These are phyloP conservation scores for Megamerina dolium DNA, from an alignment of 2,888 invertebrate genomes.

Conservation along the genomic window DNA sequence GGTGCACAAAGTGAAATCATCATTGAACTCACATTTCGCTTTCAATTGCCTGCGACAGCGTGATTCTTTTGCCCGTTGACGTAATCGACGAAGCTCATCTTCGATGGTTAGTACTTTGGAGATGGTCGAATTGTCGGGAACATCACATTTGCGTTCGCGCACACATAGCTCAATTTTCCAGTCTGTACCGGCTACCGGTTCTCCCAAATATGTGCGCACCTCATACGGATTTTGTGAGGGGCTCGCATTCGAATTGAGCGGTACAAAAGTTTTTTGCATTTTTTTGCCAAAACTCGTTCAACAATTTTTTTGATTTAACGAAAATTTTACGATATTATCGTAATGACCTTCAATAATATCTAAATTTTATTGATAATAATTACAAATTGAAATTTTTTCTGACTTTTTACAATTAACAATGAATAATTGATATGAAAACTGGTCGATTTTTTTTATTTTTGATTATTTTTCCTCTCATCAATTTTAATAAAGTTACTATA, in stretches of 20 bases:
- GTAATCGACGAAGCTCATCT: conserved; percentile 35
- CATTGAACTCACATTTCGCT: conserved; percentile 27
- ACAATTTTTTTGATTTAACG: no score
- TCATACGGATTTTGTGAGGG: conserved; percentile 39
- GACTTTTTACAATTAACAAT: no score
- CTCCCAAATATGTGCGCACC: conserved; percentile 39
- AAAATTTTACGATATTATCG: no score
- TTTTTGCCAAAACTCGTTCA: conserved; percentile 7
- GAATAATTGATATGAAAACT: no score
- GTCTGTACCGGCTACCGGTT: conserved; percentile 22
- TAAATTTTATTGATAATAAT: no score
- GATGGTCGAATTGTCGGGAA: conserved; percentile 27
- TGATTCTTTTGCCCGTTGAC: conserved; percentile 33
- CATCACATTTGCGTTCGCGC: conserved; percentile 28
- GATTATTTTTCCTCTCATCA: no score
- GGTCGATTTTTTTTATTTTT: no score
- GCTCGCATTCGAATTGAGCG: conserved; percentile 31
- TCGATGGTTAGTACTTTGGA: conserved; percentile 37
- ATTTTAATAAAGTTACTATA: no score
- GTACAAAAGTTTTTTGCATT: conserved; percentile 42
- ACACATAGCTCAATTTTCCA: conserved; percentile 30
- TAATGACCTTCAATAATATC: no score
- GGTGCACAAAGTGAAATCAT: conserved; percentile 31
- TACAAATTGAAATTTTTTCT: no score
- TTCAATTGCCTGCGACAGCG: conserved; percentile 27